These are phyloP conservation scores for Hyperopisus bebe DNA, from an alignment of 2,113 vertebrate genomes.

Conservation along the genomic window DNA sequence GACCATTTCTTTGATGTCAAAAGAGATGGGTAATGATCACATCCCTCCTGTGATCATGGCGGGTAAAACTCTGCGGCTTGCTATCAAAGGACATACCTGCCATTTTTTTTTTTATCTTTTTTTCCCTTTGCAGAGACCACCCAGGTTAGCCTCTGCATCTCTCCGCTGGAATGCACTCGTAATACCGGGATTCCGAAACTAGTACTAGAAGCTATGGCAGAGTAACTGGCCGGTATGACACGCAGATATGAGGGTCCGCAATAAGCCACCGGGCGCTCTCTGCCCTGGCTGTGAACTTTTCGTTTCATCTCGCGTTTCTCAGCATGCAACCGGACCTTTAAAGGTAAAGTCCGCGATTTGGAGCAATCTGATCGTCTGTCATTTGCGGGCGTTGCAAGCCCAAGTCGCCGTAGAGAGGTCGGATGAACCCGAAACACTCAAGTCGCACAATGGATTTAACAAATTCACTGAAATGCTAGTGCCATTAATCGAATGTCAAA, in stretches of 20 bases:
- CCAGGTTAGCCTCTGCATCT: constrained; percentile 41
- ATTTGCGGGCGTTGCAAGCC: constrained; percentile 39
- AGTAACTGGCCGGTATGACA: constrained; percentile 56
- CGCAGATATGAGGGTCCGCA: constrained; percentile 52
- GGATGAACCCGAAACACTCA: not conserved
- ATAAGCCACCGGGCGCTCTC: constrained; percentile 43
- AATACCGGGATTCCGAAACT: constrained; percentile 15
- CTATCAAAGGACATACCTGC: constrained; percentile 43
- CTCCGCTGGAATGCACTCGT: constrained; percentile 55
- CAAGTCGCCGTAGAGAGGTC: constrained; percentile 12
- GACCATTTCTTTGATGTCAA: constrained; percentile 49
- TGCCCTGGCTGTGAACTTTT: constrained; percentile 59
- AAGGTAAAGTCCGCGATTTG: constrained; percentile 54
- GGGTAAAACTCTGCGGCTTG: constrained; percentile 54
- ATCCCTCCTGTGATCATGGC: constrained; percentile 49
- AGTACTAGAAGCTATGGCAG: constrained; percentile 52
- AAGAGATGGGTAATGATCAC: constrained; percentile 53
- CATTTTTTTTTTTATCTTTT: constrained; percentile 49
- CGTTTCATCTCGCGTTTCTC: constrained; percentile 57
- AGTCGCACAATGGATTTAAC: not conserved
- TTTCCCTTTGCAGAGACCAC: constrained; percentile 51
- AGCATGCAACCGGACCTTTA: constrained; percentile 62
- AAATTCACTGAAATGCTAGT: not conserved
- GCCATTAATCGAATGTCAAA: not conserved
- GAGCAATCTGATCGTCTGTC: constrained; percentile 70